phyloP scores from a whole-genome alignment of 2,888 invertebrate genomes.

The Coenonympha arcania region DNA sequence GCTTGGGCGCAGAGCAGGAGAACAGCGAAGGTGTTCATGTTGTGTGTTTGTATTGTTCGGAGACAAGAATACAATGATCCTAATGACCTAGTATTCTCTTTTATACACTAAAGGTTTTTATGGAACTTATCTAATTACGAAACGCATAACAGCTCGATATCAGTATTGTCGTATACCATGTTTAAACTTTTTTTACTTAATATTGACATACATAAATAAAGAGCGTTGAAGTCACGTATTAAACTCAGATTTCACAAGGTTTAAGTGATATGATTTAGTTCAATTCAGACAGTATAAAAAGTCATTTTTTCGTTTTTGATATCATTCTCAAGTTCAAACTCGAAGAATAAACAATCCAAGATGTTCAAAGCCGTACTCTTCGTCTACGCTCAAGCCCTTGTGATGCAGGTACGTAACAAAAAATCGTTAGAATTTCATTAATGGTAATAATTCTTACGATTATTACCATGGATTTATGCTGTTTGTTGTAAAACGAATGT shows the following conservation, averaged over 20 bases:
- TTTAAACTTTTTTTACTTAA: no score
- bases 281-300: conserved; percentile 2
- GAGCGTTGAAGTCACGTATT: no score
- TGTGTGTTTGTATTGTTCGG: neutral
- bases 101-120: neutral
- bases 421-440: no score
- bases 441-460: no score
- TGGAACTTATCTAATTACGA: no score
- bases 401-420: conserved; percentile 32
- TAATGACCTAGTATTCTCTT: neutral
- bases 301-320: neutral
- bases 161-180: neutral
- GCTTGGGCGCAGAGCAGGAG: conserved; percentile 29
- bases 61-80: neutral
- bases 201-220: no score
- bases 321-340: conserved; percentile 12
- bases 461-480: no score
- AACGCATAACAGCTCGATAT: neutral
- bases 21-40: conserved; percentile 12
- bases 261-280: neutral
- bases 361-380: conserved; percentile 30
- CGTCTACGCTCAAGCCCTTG: conserved; percentile 33
- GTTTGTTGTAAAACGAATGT: no score
- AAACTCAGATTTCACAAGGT: no score
- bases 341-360: conserved; percentile 26